These are phyloP conservation scores for Pangasius mekongensis DNA, from an alignment of 2,797 vertebrate species.

Conservation along the genomic window DNA sequence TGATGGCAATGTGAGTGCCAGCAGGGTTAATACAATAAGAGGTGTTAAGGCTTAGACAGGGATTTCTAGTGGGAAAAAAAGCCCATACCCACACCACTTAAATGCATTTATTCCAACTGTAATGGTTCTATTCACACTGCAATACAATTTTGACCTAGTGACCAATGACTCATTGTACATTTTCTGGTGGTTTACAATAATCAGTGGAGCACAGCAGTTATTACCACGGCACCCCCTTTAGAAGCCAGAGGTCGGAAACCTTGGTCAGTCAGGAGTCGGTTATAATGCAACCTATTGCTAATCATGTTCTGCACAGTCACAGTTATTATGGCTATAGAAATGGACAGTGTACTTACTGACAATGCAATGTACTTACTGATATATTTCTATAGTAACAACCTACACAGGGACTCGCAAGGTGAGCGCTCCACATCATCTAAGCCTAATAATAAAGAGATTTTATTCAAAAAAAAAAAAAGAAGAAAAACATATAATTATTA, in stretches of 20 bases:
- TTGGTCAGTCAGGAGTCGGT: neutral
- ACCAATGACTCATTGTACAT: neutral
- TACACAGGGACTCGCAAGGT: neutral
- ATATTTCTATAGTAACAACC: neutral
- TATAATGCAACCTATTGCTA: neutral
- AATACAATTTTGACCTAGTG: neutral
- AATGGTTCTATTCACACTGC: slow-evolving; percentile 1
- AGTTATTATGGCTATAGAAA: neutral
- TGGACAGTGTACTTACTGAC: neutral
- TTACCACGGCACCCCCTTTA: neutral
- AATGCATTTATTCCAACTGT: slow-evolving; percentile 1
- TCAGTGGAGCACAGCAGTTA: neutral
- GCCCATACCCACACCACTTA: neutral
- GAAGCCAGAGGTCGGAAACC: neutral
- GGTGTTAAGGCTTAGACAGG: neutral
- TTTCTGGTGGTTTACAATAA: neutral
- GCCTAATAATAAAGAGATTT: neutral
- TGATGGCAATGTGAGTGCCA: neutral
- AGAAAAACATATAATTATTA: neutral
- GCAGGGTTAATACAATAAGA: neutral
- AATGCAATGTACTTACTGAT: slow-evolving; percentile 7
- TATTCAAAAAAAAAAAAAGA: neutral
- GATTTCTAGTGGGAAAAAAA: neutral
- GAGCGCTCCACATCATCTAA: neutral
- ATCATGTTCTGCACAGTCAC: neutral